These are phyloP conservation scores for Leucophenga montana DNA, from an alignment of 2,888 invertebrate genomes.

Conservation along the genomic window DNA sequence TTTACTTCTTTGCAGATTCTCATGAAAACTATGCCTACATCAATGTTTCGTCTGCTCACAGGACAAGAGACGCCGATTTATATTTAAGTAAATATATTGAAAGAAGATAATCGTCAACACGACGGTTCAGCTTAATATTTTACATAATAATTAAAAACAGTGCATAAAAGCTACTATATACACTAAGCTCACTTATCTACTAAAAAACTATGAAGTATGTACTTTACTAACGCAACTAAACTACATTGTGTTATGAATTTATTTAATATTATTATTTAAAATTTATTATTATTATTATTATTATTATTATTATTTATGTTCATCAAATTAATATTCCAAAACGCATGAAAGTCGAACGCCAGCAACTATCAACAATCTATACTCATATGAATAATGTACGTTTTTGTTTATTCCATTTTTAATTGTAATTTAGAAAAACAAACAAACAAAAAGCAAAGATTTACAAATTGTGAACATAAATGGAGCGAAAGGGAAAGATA, in stretches of 20 bases:
- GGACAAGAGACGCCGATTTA: constrained; percentile 99
- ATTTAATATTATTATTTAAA: not conserved
- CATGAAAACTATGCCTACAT: constrained; percentile 99
- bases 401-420: not conserved
- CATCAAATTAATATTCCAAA: not conserved
- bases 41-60: constrained; percentile 98
- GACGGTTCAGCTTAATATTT: constrained; percentile 21
- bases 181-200: constrained; percentile 6
- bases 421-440: constrained; percentile 6
- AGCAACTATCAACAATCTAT: constrained; percentile 6
- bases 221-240: no score
- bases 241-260: not conserved
- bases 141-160: constrained; percentile 9
- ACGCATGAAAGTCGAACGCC: not conserved
- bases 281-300: not conserved
- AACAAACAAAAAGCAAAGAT: no score
- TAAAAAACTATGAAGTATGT: not conserved
- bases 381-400: constrained; percentile 1
- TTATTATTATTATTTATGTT: not conserved
- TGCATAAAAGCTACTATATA: constrained; percentile 13
- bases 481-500: not conserved
- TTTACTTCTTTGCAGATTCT: constrained; percentile 83
- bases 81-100: constrained; percentile 78
- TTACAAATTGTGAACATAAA: not conserved
- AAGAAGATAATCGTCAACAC: not conserved